These are phyloP conservation scores for Agriotes lineatus DNA, from an alignment of 2,888 invertebrate species.

Conservation along the genomic window DNA sequence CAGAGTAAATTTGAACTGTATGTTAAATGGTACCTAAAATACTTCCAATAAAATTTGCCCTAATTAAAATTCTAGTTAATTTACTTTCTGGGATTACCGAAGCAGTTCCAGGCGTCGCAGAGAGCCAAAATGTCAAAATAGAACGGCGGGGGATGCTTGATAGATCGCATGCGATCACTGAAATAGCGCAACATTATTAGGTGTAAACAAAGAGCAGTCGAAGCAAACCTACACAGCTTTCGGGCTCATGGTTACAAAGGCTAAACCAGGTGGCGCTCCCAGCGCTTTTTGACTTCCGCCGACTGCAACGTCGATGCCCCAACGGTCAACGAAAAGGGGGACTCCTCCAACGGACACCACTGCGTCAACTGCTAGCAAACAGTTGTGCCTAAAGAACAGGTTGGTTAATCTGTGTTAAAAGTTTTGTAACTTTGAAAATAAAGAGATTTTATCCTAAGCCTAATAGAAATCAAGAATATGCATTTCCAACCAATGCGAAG, in stretches of 20 bases:
- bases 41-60: not conserved
- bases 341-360: conserved; percentile 79
- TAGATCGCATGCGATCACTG: conserved; percentile 69
- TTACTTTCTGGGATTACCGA: not conserved
- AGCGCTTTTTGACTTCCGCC: conserved; percentile 80
- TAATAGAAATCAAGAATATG: too few species aligned
- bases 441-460: not conserved
- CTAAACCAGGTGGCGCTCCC: conserved; percentile 78
- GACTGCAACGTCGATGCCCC: conserved; percentile 78
- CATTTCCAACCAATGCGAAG: too few species aligned
- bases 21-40: conserved; percentile 84
- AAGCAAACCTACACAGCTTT: conserved; percentile 73
- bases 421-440: not conserved
- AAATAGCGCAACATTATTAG: too few species aligned
- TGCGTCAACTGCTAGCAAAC: conserved; percentile 77
- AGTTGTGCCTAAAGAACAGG: conserved; percentile 70
- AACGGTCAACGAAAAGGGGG: conserved; percentile 76
- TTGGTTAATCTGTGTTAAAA: not conserved
- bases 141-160: conserved; percentile 69
- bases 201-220: too few species aligned
- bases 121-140: conserved; percentile 75
- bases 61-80: too few species aligned
- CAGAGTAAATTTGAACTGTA: conserved; percentile 80
- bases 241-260: conserved; percentile 78
- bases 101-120: conserved; percentile 75